These are phyloP conservation scores for Ochotona curzoniae DNA, from an alignment of 2,113 vertebrate species.

Conservation along the genomic window DNA sequence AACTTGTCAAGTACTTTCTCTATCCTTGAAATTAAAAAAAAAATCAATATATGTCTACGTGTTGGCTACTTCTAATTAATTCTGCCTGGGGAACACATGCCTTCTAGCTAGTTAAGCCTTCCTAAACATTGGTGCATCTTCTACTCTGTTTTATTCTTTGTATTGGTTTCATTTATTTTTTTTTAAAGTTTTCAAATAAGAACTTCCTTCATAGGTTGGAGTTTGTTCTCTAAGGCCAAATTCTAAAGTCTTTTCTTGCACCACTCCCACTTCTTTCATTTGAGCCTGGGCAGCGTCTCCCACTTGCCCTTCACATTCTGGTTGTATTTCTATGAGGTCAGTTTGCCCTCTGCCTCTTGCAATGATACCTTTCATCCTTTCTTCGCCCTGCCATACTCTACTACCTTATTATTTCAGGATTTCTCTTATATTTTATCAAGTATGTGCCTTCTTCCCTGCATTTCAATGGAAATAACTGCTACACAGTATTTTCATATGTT, in stretches of 20 bases:
- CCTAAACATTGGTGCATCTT: conserved; percentile 23
- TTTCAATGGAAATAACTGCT: background rate
- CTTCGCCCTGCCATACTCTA: background rate
- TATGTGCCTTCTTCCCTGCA: background rate
- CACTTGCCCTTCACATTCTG: background rate
- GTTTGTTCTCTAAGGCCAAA: background rate
- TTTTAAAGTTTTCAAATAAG: background rate
- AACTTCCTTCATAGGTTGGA: background rate
- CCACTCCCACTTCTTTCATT: background rate
- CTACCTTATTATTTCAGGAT: background rate
- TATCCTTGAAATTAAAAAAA: background rate
- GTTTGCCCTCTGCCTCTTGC: background rate
- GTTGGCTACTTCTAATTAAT: background rate
- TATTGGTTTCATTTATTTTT: background rate
- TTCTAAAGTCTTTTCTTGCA: background rate
- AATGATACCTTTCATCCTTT: background rate
- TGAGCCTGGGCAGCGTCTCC: background rate
- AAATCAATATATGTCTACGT: background rate
- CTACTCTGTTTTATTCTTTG: background rate
- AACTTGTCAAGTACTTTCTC: conserved; percentile 7
- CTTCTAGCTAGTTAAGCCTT: background rate
- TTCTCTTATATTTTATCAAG: background rate
- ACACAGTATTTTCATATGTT: background rate
- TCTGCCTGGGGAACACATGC: background rate
- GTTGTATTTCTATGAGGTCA: background rate